Conservation (phyloP, 2,888 invertebrate genomes). For the Nephrotoma flavescens region DNA sequence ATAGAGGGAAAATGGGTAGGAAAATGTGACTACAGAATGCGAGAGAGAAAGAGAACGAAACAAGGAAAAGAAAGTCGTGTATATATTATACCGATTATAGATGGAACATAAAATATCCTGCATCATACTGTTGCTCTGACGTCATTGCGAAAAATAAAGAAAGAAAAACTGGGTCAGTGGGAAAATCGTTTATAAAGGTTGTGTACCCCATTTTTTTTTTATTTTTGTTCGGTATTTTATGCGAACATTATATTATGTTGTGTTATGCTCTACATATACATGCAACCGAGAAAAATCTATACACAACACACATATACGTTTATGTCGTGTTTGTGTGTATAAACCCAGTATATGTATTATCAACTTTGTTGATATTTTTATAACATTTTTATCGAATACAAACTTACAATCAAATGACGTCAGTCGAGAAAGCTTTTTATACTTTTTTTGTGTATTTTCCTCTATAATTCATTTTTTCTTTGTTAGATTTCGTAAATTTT, state of each 20-base stretch:
- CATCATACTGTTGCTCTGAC: conserved; percentile 10
- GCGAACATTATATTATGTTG: background rate
- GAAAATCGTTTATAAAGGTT: conserved; percentile 9
- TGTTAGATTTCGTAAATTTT: background rate
- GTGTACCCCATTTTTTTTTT: conserved; percentile 1
- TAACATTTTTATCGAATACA: background rate
- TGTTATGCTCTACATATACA: background rate
- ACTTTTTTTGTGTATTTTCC: background rate
- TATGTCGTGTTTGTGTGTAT: background rate
- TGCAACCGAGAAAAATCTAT: background rate
- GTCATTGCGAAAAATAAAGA: conserved; percentile 11
- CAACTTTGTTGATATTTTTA: background rate
- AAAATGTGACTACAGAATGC: background rate
- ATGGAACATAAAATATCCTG: background rate
- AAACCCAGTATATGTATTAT: background rate
- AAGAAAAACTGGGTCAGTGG: conserved; percentile 14
- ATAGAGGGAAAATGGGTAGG: background rate
- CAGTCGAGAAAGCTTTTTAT: background rate
- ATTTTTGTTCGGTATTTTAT: background rate
- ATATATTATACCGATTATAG: background rate
- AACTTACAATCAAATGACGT: background rate
- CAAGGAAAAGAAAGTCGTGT: background rate
- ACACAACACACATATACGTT: background rate
- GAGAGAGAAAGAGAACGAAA: background rate
- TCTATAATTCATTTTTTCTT: background rate